Evolutionary conservation across 2,113 vertebrate species (phyloP).

Genomic region (Sorex fumeus): DNA sequence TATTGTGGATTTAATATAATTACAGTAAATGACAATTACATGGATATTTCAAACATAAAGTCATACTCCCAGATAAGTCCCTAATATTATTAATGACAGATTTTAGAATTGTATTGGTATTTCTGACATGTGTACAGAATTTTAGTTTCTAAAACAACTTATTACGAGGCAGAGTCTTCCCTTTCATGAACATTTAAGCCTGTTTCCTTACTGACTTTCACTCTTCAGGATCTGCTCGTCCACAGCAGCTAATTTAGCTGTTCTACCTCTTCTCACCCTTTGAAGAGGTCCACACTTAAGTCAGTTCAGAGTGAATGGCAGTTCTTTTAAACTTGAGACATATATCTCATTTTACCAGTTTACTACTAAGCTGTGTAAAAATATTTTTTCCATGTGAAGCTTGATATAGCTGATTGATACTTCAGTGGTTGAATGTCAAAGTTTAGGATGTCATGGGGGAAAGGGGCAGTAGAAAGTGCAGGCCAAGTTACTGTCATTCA

Average conservation of each 20-base stretch:
- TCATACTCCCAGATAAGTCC: not conserved
- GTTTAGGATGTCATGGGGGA: no score
- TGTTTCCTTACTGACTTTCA: not conserved
- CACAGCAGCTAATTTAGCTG: not conserved
- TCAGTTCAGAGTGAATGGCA: not conserved
- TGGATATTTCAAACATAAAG: not conserved
- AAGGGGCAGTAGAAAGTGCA: rapidly evolving
- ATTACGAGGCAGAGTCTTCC: not conserved
- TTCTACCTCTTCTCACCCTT: not conserved
- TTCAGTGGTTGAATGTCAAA: not conserved
- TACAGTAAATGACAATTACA: slow-evolving; percentile 18
- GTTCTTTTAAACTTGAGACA: slow-evolving; percentile 7
- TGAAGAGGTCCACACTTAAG: not conserved
- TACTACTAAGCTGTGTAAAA: not conserved
- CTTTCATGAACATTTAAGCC: not conserved
- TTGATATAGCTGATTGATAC: not conserved
- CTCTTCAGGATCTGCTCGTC: not conserved
- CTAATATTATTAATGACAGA: not conserved
- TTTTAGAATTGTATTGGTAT: not conserved
- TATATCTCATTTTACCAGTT: not conserved
- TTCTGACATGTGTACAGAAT: slow-evolving; percentile 21
- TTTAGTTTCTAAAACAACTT: slow-evolving; percentile 28
- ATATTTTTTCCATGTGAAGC: not conserved
- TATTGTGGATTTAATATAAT: slow-evolving; percentile 19
- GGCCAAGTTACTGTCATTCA: not conserved